These are phyloP conservation scores for Xylota sylvarum DNA, from an alignment of 2,888 invertebrate species.

Conservation along the genomic window DNA sequence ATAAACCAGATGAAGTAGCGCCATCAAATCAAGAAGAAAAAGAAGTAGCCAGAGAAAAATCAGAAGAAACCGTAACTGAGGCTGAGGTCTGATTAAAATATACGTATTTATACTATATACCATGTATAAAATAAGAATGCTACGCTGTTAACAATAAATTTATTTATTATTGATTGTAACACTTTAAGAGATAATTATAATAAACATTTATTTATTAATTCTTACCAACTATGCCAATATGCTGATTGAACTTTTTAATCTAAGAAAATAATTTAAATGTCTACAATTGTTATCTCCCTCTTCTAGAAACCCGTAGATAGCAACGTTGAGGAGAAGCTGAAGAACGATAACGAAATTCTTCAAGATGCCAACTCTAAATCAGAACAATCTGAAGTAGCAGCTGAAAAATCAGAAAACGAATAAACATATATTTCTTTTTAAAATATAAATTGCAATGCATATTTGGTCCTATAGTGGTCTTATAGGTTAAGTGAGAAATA, in stretches of 20 bases:
- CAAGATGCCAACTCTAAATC: constrained; percentile 52
- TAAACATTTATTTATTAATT: neutral
- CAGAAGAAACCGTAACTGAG: constrained; percentile 30
- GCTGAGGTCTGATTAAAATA: constrained; percentile 52
- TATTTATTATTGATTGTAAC: constrained; percentile 1
- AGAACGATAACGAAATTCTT: constrained; percentile 48
- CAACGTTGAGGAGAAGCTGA: constrained; percentile 61
- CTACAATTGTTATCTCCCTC: constrained; percentile 22
- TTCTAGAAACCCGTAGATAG: constrained; percentile 71
- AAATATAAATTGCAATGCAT: constrained; percentile 50
- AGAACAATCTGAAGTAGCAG: constrained; percentile 45
- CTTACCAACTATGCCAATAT: constrained; percentile 8
- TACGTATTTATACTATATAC: neutral
- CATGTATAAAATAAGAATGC: constrained; percentile 14
- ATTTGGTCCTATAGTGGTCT: constrained; percentile 69
- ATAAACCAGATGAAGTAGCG: constrained; percentile 42
- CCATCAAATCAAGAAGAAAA: constrained; percentile 50
- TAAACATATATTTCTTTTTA: constrained; percentile 35
- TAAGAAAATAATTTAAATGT: neutral
- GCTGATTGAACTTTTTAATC: constrained; percentile 15
- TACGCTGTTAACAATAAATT: constrained; percentile 22
- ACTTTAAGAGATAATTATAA: neutral
- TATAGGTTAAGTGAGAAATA: constrained; percentile 65
- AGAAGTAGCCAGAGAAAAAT: constrained; percentile 19
- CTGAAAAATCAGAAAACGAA: constrained; percentile 58